These are phyloP conservation scores for Dusona sp. DNA, from an alignment of 2,888 invertebrate species.

Conservation along the genomic window DNA sequence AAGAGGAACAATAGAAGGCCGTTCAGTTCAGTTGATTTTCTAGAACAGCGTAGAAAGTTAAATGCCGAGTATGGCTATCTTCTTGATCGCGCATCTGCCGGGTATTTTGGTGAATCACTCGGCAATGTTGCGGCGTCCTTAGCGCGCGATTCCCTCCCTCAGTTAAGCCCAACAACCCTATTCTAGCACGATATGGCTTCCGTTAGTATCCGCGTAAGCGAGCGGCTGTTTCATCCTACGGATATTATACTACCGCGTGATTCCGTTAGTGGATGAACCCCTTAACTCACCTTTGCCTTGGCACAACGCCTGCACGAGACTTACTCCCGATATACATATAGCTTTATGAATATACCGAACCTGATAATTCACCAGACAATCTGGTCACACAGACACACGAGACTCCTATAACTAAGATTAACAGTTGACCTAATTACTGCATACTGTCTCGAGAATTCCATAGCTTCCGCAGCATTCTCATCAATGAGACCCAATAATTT, in stretches of 20 bases:
- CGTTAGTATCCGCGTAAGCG: constrained; percentile 71
- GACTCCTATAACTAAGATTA: neutral
- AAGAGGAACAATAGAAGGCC: constrained; percentile 46
- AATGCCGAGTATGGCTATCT: constrained; percentile 78
- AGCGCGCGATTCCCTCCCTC: constrained; percentile 37
- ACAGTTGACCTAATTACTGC: constrained; percentile 1
- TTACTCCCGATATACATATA: neutral
- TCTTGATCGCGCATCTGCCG: constrained; percentile 84
- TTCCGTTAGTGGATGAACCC: constrained; percentile 66
- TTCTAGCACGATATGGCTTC: constrained; percentile 81
- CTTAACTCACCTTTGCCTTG: constrained; percentile 76
- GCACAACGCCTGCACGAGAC: constrained; percentile 64
- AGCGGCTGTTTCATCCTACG: constrained; percentile 79
- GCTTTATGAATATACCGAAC: neutral
- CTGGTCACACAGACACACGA: neutral
- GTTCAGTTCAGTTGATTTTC: constrained; percentile 49
- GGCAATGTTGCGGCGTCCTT: constrained; percentile 65
- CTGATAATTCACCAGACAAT: constrained; percentile 32
- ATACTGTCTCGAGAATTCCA: neutral
- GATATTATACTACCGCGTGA: constrained; percentile 77
- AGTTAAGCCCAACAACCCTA: constrained; percentile 65
- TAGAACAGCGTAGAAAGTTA: constrained; percentile 69
- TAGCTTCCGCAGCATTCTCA: neutral
- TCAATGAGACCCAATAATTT: neutral
- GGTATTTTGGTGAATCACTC: constrained; percentile 82